Evolutionary conservation across 2,888 invertebrate genomes (phyloP), one percentile per base, ranked within the genome.

Genomic region (Scelioninae gen. 1): DNA sequence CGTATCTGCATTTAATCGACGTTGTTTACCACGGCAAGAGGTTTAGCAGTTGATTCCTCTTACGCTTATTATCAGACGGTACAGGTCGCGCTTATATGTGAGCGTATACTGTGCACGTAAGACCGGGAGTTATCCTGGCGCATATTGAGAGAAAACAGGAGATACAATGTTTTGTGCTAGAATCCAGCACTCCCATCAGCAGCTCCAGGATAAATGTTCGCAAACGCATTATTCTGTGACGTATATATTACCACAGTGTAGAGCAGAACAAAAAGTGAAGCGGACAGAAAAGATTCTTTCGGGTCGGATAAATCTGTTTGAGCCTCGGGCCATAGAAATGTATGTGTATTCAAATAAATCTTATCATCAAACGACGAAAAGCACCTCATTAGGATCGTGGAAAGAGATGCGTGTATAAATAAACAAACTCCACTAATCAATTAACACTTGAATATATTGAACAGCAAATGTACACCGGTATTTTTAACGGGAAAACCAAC

Each of bases 21-120:
- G 58, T 47, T 56, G 63, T 60, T 56, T 75, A 75, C 65, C 34
- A 56, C 56, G 8, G 65, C 58, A 58, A 58, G 58, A 76, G 66
- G 58, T 76, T 76, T 66, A 66, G 58, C 40, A 58, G 68, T 68
- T 76, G 58, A 76, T 68, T 68, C 60, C 60, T 49, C 53, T 58
- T 49, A 68, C 68, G 51, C 65, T 60, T 74, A 74, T 74, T 63
- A 55, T 63, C 47, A 56, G 43, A 63, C 60, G 10, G 13, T 29
- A 62, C 34, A 40, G n/a, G 43, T 6, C 40, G 47, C 34, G n/a
- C 31, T 45, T 47, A 34, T 69, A 69, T 47, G 34, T 13, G 45
- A 16, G 45, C 51, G 45, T 40, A 49, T 40, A 58, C 34, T 13
- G 23, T 16, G 51, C 60, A 72, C 62, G 32, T 72, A 56, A 68